Conservation (phyloP, 2,797 vertebrate species). For the Epinephelus malabaricus region DNA sequence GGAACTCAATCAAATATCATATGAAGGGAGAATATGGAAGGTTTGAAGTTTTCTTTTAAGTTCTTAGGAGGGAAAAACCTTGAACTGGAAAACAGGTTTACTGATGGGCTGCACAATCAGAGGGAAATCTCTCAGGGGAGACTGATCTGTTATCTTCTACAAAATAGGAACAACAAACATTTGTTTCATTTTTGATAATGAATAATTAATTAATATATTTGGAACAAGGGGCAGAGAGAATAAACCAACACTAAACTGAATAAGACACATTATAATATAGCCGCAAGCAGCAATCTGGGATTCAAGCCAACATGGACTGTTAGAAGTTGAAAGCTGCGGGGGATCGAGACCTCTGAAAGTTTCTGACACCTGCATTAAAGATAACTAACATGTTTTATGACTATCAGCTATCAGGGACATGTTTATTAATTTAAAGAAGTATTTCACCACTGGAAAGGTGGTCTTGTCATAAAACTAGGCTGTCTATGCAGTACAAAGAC, state of each 20-base stretch:
- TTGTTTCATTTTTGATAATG: not conserved
- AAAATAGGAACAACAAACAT: not conserved
- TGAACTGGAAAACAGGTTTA: not conserved
- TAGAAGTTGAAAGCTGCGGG: no score
- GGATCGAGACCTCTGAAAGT: no score
- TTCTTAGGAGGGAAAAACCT: not conserved
- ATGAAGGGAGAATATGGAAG: slow-evolving; percentile 12
- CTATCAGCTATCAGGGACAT: no score
- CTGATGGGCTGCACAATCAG: not conserved
- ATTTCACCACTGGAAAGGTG: no score
- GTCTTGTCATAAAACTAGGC: no score
- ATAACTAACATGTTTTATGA: no score
- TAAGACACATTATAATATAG: no score
- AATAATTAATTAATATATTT: not conserved
- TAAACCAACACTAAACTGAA: not conserved
- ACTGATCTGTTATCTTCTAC: not conserved
- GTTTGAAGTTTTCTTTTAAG: slow-evolving; percentile 41
- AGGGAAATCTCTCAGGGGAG: not conserved
- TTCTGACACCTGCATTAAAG: no score
- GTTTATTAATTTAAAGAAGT: no score
- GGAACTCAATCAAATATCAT: slow-evolving; percentile 46
- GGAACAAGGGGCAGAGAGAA: not conserved
- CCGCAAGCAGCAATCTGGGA: no score
- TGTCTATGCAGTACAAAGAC: no score
- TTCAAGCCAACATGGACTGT: no score